Percentiles rank a stretch among this genome's conserved stretches.
Evolutionary conservation across 2,888 invertebrate genomes (phyloP).

Genomic region (Laspeyria flexula): DNA sequence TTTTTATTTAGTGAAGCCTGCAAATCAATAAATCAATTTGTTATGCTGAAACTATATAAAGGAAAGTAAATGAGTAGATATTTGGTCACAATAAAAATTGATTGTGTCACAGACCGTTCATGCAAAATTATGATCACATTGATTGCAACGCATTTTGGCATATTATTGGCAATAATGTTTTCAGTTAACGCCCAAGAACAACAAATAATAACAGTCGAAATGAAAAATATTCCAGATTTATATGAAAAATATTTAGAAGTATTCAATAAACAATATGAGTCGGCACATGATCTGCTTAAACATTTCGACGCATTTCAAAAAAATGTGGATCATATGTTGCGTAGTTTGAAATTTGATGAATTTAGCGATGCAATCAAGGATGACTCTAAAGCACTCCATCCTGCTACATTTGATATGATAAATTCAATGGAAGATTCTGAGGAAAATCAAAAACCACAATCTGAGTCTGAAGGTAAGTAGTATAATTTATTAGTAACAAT

Average conservation of each 20-base stretch:
- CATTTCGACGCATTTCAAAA: not conserved
- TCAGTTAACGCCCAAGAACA: not conserved
- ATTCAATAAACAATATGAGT: not conserved
- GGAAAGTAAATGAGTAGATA: not conserved
- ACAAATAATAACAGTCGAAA: not conserved
- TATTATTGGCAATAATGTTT: not conserved
- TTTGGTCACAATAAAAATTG: not conserved
- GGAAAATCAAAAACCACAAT: no score
- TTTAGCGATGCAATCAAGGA: not conserved
- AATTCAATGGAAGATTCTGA: no score
- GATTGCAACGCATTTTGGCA: not conserved
- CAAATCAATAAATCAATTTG: not conserved
- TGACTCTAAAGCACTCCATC: not conserved
- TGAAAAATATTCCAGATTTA: not conserved
- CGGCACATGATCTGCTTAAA: not conserved
- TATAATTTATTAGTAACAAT: no score
- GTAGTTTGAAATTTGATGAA: not conserved
- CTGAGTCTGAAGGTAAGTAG: no score
- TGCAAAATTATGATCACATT: no score
- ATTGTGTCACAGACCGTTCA: no score
- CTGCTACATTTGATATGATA: not conserved
- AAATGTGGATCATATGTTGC: not conserved
- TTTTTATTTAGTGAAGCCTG: not conserved
- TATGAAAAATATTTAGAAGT: not conserved
- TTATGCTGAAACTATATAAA: not conserved